Conservation (phyloP, 2,888 invertebrate genomes). For the Lomographa bimaculata region DNA sequence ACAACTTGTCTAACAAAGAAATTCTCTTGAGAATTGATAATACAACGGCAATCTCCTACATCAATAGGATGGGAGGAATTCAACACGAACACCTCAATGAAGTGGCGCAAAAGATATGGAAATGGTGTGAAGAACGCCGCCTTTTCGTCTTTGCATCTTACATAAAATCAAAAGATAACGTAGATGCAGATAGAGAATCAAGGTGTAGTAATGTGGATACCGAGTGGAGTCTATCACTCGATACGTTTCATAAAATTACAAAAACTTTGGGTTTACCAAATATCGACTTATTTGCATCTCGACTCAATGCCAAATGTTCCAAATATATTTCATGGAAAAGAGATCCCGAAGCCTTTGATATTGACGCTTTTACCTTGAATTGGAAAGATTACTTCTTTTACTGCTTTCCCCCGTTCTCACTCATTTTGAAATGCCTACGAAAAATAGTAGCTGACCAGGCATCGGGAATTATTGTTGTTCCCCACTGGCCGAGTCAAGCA, state of each 20-base stretch:
- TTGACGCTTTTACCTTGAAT: constrained; percentile 34
- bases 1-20: not conserved
- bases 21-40: constrained; percentile 22
- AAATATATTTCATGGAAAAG: constrained; percentile 29
- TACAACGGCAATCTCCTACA: constrained; percentile 17
- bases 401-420: constrained; percentile 29
- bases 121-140: constrained; percentile 10
- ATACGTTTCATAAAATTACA: constrained; percentile 2
- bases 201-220: constrained; percentile 6
- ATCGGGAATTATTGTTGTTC: constrained; percentile 28
- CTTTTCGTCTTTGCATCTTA: constrained; percentile 15
- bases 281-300: constrained; percentile 32
- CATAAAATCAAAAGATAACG: constrained; percentile 12
- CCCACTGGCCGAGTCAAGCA: constrained; percentile 30
- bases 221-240: constrained; percentile 11
- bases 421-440: constrained; percentile 24
- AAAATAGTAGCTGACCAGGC: constrained; percentile 31
- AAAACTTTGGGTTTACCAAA: constrained; percentile 22
- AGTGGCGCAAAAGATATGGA: constrained; percentile 5
- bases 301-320: constrained; percentile 30
- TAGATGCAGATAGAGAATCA: constrained; percentile 14
- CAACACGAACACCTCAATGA: constrained; percentile 12
- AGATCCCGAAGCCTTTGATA: constrained; percentile 28
- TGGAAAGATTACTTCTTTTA: constrained; percentile 31
- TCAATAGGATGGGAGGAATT: constrained; percentile 21